phyloP scores from a whole-genome alignment of 2,113 vertebrate genomes.

The Alces alces region DNA sequence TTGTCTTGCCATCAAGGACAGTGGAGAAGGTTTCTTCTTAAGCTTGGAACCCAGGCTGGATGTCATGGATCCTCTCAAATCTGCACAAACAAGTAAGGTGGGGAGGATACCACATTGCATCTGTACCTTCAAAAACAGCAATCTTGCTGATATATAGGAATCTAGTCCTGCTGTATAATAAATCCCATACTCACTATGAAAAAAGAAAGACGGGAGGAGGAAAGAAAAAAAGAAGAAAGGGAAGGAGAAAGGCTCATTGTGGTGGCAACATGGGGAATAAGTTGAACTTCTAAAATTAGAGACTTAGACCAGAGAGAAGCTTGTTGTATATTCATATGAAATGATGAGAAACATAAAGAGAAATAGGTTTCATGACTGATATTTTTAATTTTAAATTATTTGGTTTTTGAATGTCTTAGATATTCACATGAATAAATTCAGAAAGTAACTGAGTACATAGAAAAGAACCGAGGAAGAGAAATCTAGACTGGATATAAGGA shows the following conservation, averaged over 20 bases:
- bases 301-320: background rate
- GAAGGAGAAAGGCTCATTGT: background rate
- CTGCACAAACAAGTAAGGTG: constrained; percentile 75
- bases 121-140: rapidly evolving
- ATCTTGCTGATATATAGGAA: background rate
- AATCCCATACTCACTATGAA: background rate
- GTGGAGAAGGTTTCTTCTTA: constrained; percentile 52
- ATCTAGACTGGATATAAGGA: background rate
- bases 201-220: too few relatives aligned
- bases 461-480: background rate
- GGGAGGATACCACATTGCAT: rapidly evolving
- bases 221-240: background rate
- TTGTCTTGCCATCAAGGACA: constrained; percentile 60
- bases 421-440: background rate
- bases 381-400: background rate
- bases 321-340: background rate
- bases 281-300: background rate
- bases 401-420: background rate
- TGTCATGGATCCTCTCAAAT: constrained; percentile 55
- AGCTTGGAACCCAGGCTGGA: constrained; percentile 46
- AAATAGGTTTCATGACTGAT: background rate
- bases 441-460: background rate
- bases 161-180: background rate
- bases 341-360: background rate
- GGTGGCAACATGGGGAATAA: background rate